Evolutionary conservation across 2,113 vertebrate species (phyloP), one percentile per base, ranked within the genome.

Genomic region (Damaliscus lunatus): DNA sequence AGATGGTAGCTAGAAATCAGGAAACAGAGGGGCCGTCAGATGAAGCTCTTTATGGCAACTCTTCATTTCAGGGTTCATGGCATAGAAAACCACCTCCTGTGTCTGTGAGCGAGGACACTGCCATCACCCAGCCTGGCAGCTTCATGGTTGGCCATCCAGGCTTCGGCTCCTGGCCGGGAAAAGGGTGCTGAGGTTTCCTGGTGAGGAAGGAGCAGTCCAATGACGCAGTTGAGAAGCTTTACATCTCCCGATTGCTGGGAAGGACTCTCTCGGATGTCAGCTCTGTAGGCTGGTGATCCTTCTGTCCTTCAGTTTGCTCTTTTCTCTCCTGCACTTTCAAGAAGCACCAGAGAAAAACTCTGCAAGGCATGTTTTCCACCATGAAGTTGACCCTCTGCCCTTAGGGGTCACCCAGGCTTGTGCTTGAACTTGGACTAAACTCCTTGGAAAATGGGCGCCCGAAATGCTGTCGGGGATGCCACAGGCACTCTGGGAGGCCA

Each of bases 331-430:
- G 67, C 85, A 94, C 96, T 97, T 94, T 87, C 2, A 80, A 50
- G 95, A 96, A 92, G 52, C 82, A 46, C 40, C 48, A n/a, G 91
- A 92, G 81, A 82, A 94, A 23, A 64, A 55, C n/a, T 89, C 23
- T 46, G 1, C 55, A 64, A 19, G 82, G 71, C 15, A 0, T 12
- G 21, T 88, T 91, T 90, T 87, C 94, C 94, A 89, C 97, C 52
- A 40, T 91, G 93, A 96, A 74, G 83, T 91, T 1, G 0, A 60
- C 46, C 82, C 36, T 90, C n/a, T 83, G 53, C 62, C 84, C 88
- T 80, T 12, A 10, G 88, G 92, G 87, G 46, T 25, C 21, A 13
- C 19, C 90, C 64, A 2, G 23, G 90, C 48, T 25, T 36, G 16
- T 23, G 3, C 25, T 86, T 52, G 55, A 31, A 48, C 64, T 77